Evolutionary conservation across 2,888 invertebrate species (phyloP).

Genomic region (Cantharis rustica): DNA sequence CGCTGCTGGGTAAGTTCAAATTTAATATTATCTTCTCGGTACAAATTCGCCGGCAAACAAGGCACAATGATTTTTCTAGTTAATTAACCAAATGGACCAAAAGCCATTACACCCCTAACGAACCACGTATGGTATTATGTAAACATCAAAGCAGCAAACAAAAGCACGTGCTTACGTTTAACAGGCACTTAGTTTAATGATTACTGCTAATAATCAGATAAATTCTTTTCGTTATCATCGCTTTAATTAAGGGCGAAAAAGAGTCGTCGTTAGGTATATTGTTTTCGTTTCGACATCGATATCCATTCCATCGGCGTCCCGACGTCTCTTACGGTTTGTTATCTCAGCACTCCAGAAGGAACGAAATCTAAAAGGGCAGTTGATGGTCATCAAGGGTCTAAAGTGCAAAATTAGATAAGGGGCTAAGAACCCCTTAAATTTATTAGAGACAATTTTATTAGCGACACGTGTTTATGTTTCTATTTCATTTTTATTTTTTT

Average conservation of each 20-base stretch:
- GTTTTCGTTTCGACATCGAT: not conserved
- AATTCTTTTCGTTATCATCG: not conserved
- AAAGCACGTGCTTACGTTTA: conserved; percentile 25
- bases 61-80: not conserved
- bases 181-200: conserved; percentile 28
- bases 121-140: conserved; percentile 1
- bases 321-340: conserved; percentile 34
- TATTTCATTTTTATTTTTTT: conserved; percentile 20
- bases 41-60: not conserved
- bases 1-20: conserved; percentile 57
- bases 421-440: conserved; percentile 20
- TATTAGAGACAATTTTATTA: conserved; percentile 42
- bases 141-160: conserved; percentile 29
- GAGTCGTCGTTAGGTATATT: too few species aligned
- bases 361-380: conserved; percentile 36
- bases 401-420: conserved; percentile 40
- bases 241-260: not conserved
- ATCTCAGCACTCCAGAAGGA: conserved; percentile 38
- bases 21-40: not conserved
- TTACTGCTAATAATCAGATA: not conserved
- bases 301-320: conserved; percentile 12
- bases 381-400: conserved; percentile 39
- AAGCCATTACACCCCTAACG: conserved; percentile 17
- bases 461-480: conserved; percentile 38
- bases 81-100: conserved; percentile 6